Evolutionary conservation across 2,113 vertebrate species (phyloP), one percentile per base, ranked within the genome.

Genomic region (Pelobates fuscus): DNA sequence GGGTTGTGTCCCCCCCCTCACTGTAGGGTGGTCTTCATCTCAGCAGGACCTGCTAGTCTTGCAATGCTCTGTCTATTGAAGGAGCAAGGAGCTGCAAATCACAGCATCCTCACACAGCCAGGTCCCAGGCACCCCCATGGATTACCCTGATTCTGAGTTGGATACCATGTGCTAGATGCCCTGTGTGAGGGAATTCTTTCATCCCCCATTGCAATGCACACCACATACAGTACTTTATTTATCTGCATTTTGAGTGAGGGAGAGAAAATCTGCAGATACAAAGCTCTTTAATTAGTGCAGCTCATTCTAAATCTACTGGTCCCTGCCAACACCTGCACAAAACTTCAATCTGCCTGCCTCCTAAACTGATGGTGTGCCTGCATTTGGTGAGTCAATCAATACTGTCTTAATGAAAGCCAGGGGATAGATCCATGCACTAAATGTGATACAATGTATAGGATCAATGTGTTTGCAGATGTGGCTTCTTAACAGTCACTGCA

Each of bases 61-160:
- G 26, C 54, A 60, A 14, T 46, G 72, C 64, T 76, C 59, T 76
- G 72, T 76, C 54, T 76, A 61, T 52, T 76, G 72, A 58, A 46
- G 66, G n/a, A 76, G n/a, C 20, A 67, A 55, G 72, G 64, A 60
- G n/a, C 55, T 30, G 63, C 64, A 49, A 76, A 49, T 64, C 63
- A 24, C 71, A 46, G 29, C 44, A 59, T 66, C 57, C 24, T 57
- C 30, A 75, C 25, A 29, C 17, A 57, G 46, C n/a, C 63, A 15
- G 61, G 29, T 43, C 32, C 14, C 17, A 15, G 26, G 59, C 41
- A 20, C 27, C 24, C 24, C 23, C 8, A 18, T 32, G 72, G 72
- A 76, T 41, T 49, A 23, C 8, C 20, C 41, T 44, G 20, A 27
- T 43, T 2, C 5, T 43, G 60, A 14, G 30, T 17, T 15, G 63